Conservation (phyloP, 2,888 invertebrate genomes). For the Venusia cambrica region DNA sequence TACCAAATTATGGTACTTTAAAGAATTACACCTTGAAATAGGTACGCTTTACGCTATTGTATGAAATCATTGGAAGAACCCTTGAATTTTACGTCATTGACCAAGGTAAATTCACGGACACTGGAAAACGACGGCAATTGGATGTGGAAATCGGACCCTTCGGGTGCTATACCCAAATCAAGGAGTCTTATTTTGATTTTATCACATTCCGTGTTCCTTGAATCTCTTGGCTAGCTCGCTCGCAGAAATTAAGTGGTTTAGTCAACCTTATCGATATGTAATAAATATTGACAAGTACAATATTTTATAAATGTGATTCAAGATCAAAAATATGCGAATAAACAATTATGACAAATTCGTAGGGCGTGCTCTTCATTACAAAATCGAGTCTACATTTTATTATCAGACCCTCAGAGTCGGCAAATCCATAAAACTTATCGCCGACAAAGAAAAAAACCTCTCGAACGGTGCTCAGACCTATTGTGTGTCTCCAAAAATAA, state of each 20-base stretch:
- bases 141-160: neutral
- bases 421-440: constrained; percentile 15
- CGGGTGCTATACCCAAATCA: constrained; percentile 2
- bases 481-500: constrained; percentile 1
- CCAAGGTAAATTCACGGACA: constrained; percentile 3
- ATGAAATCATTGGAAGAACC: constrained; percentile 2
- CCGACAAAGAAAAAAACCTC: constrained; percentile 1
- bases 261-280: too few species aligned
- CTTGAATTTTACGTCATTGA: constrained; percentile 10
- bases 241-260: too few species aligned
- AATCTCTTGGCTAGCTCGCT: too few species aligned
- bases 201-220: too few species aligned
- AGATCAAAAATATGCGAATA: too few species aligned
- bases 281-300: too few species aligned
- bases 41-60: constrained; percentile 1
- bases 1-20: constrained; percentile 2
- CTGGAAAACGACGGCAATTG: constrained; percentile 12
- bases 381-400: too few species aligned
- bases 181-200: constrained; percentile 4
- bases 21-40: constrained; percentile 1
- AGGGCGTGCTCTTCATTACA: too few species aligned
- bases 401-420: constrained; percentile 9
- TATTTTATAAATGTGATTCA: too few species aligned
- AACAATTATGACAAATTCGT: too few species aligned
- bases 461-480: constrained; percentile 4